These are phyloP conservation scores for Varecia variegata DNA, from an alignment of 2,797 vertebrate species.

Conservation along the genomic window DNA sequence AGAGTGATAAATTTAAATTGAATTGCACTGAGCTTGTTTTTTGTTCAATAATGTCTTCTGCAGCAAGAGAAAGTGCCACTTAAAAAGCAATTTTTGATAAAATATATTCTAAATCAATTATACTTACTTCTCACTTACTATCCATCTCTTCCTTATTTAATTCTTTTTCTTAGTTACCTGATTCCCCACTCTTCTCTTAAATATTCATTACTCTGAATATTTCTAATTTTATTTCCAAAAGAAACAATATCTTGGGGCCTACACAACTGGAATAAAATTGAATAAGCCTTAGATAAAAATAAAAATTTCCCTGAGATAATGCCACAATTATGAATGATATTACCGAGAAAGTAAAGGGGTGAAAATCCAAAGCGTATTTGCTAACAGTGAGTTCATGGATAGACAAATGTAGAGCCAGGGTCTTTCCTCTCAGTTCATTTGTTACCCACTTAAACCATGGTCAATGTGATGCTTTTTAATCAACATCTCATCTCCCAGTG, in stretches of 20 bases:
- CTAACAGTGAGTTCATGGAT: background rate
- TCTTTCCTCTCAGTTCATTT: background rate
- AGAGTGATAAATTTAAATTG: constrained; percentile 83
- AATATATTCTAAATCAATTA: constrained; percentile 73
- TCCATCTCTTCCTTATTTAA: constrained; percentile 54
- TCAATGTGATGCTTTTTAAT: background rate
- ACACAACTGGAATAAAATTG: background rate
- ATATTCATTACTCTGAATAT: constrained; percentile 41
- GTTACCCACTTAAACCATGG: background rate
- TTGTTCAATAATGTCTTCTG: constrained; percentile 77
- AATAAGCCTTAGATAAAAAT: constrained; percentile 3
- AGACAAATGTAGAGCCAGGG: background rate
- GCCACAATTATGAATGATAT: constrained; percentile 10
- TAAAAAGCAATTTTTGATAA: constrained; percentile 81
- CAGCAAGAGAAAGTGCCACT: constrained; percentile 78
- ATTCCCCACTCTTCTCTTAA: constrained; percentile 32
- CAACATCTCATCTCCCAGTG: background rate
- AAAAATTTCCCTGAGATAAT: background rate
- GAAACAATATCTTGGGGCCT: background rate
- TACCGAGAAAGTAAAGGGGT: background rate
- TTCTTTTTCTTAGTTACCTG: constrained; percentile 33
- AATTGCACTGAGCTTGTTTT: constrained; percentile 68
- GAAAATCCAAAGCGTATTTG: constrained; percentile 13
- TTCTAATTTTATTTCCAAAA: constrained; percentile 57
- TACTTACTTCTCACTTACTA: constrained; percentile 71